Conservation (phyloP, 2,797 vertebrate species). For the Nannoperca obscura region DNA sequence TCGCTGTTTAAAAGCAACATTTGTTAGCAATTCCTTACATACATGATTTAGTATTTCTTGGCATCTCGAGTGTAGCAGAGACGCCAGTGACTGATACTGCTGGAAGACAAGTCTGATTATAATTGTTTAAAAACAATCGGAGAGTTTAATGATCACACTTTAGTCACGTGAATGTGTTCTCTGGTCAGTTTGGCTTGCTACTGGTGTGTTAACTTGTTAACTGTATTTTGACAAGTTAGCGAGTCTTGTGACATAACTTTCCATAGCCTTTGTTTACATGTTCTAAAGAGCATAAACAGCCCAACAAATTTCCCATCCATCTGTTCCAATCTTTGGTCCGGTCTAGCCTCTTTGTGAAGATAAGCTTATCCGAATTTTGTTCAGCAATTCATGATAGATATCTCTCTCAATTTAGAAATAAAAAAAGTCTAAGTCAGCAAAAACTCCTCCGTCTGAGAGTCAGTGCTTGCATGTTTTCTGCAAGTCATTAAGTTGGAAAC, state of each 20-base stretch:
- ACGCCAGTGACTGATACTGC: slow-evolving; percentile 60
- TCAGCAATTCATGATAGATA: slow-evolving; percentile 25
- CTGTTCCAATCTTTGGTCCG: background rate
- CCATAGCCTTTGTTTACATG: background rate
- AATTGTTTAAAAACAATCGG: slow-evolving; percentile 65
- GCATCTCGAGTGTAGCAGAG: slow-evolving; percentile 28
- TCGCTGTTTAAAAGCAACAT: slow-evolving; percentile 61
- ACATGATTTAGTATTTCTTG: slow-evolving; percentile 71
- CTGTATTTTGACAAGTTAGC: slow-evolving; percentile 5
- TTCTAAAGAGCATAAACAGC: slow-evolving; percentile 14
- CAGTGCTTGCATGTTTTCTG: slow-evolving; percentile 37
- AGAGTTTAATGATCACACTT: slow-evolving; percentile 57
- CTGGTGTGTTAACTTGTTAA: slow-evolving; percentile 28
- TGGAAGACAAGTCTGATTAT: slow-evolving; percentile 63
- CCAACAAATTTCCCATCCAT: slow-evolving; percentile 5
- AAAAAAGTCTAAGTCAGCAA: slow-evolving; percentile 24
- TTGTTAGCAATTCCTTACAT: slow-evolving; percentile 75
- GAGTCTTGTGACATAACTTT: slow-evolving; percentile 1
- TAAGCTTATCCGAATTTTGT: slow-evolving; percentile 20
- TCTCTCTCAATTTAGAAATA: slow-evolving; percentile 41
- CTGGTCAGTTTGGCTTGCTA: slow-evolving; percentile 28
- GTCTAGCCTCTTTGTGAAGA: slow-evolving; percentile 12
- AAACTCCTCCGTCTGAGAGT: slow-evolving; percentile 26
- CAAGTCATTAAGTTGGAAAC: slow-evolving; percentile 49
- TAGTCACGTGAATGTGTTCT: slow-evolving; percentile 31